Evolutionary conservation across 2,113 vertebrate species (phyloP).

Genomic region (Variabilichromis moorii): DNA sequence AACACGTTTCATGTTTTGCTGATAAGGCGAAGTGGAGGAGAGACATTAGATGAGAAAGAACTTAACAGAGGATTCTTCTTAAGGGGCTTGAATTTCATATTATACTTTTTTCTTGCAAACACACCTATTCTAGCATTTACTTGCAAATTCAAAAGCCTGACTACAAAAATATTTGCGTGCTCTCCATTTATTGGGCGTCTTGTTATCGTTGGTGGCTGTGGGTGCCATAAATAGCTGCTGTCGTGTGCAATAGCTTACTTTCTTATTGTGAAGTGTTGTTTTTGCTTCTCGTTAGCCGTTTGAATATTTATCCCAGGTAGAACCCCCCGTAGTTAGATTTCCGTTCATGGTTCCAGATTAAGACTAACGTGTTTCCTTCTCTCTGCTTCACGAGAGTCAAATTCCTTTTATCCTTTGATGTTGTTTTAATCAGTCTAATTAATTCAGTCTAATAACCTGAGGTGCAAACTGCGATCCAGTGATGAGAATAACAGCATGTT

Average conservation of each 20-base stretch:
- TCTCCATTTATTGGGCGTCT: neutral
- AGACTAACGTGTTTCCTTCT: neutral
- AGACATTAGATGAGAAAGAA: neutral
- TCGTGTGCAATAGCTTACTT: neutral
- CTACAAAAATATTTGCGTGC: neutral
- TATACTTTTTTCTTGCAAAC: neutral
- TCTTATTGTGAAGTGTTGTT: neutral
- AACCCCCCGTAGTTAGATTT: neutral
- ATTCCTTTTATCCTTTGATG: neutral
- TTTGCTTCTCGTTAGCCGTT: neutral
- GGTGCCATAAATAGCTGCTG: neutral
- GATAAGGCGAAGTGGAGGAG: neutral
- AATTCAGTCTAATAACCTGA: neutral
- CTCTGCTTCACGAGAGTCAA: neutral
- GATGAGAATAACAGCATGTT: neutral
- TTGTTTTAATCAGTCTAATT: neutral
- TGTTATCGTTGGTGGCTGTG: neutral
- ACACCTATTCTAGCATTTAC: no score
- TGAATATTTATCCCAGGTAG: neutral
- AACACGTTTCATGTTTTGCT: neutral
- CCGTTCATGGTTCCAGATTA: neutral
- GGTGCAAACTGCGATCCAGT: neutral
- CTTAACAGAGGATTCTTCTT: neutral
- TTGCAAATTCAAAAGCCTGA: neutral
- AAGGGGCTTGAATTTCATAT: neutral